Evolutionary conservation across 2,888 invertebrate genomes (phyloP).

Genomic region (Dolomedes plantarius): DNA sequence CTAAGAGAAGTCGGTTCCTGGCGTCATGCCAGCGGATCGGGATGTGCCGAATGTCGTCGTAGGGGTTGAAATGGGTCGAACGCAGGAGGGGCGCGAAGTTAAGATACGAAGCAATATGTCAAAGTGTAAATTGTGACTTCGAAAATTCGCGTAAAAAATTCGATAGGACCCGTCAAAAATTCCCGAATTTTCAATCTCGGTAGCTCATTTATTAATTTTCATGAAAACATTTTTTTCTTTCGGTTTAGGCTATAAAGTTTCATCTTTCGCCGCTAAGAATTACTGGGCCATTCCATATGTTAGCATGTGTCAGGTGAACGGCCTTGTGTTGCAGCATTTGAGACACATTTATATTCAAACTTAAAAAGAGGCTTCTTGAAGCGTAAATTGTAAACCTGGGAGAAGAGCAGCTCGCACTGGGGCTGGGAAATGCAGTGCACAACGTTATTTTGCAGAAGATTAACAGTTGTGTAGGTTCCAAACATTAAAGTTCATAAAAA

Average conservation of each 20-base stretch:
- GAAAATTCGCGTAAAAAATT: not conserved
- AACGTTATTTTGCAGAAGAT: no score
- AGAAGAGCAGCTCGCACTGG: no score
- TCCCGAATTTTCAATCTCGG: slow-evolving; percentile 31
- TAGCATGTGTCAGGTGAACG: slow-evolving; percentile 51
- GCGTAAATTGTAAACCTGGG: no score
- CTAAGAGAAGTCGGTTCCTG: slow-evolving; percentile 56
- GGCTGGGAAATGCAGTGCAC: no score
- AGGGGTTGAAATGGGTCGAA: slow-evolving; percentile 14
- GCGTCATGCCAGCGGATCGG: slow-evolving; percentile 47
- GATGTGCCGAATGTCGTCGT: slow-evolving; percentile 25
- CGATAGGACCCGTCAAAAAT: not conserved
- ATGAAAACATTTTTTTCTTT: no score
- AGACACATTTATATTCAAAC: not conserved
- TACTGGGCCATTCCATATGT: slow-evolving; percentile 34
- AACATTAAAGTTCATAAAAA: no score
- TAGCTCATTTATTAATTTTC: no score
- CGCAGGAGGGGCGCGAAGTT: slow-evolving; percentile 29
- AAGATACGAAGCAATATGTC: slow-evolving; percentile 58
- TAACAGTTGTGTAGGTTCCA: no score
- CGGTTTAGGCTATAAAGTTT: no score
- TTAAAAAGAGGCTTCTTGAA: no score
- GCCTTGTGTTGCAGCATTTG: slow-evolving; percentile 10
- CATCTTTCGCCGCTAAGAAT: not conserved
- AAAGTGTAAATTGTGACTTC: slow-evolving; percentile 41